These are phyloP conservation scores for Oreochromis grahami DNA, from an alignment of 2,797 vertebrate genomes.

Conservation along the genomic window DNA sequence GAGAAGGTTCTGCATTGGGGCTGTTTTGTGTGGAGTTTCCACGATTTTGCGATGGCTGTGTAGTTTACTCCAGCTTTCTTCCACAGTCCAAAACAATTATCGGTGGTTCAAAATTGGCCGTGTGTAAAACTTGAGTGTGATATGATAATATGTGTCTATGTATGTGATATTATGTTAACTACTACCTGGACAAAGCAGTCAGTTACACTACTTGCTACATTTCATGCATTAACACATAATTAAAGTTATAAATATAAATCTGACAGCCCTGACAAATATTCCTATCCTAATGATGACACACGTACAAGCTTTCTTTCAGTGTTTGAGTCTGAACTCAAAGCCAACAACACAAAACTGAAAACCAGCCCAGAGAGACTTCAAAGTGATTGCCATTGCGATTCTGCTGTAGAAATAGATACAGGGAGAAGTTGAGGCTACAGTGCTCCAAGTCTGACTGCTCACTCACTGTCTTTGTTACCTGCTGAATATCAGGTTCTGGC, in stretches of 20 bases:
- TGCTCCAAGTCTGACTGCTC: neutral
- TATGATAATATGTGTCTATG: neutral
- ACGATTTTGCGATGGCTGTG: neutral
- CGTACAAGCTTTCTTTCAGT: neutral
- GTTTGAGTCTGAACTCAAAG: neutral
- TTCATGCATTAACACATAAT: neutral
- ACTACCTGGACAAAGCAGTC: neutral
- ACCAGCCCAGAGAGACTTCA: neutral
- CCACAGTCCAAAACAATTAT: neutral
- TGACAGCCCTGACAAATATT: neutral
- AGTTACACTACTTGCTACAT: neutral
- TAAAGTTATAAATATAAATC: neutral
- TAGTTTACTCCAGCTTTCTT: neutral
- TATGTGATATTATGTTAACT: neutral
- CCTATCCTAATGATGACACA: neutral
- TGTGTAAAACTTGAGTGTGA: neutral
- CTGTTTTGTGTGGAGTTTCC: neutral
- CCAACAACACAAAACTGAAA: neutral
- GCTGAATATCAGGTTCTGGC: neutral
- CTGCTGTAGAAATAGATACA: neutral
- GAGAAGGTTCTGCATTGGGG: neutral
- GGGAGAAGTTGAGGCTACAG: neutral
- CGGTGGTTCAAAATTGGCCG: neutral
- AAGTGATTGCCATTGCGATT: neutral
- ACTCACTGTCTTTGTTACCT: neutral